Conservation (phyloP, 2,797 vertebrate genomes). For the Amblyopsis hoosieri region DNA sequence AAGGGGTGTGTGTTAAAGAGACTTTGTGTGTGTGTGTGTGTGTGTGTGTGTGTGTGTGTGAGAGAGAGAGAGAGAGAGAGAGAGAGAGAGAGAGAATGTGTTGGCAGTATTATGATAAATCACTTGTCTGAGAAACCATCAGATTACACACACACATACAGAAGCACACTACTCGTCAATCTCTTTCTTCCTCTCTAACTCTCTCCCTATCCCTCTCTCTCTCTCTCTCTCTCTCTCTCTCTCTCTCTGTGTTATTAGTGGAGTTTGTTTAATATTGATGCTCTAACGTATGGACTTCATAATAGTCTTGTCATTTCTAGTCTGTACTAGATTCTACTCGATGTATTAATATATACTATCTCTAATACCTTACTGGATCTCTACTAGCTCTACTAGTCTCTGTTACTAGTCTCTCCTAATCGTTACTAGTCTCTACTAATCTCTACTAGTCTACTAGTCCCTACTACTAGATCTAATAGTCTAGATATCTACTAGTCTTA, state of each 20-base stretch:
- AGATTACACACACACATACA: constrained; percentile 46
- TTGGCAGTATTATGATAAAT: constrained; percentile 61
- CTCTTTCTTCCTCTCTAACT: neutral
- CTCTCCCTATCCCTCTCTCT: neutral
- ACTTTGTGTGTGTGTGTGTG: neutral
- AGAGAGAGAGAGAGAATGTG: constrained; percentile 39
- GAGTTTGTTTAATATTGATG: constrained; percentile 56
- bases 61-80: constrained; percentile 14
- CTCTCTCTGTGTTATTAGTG: constrained; percentile 42
- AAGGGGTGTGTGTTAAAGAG: too few species aligned
- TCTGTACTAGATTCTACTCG: too few species aligned
- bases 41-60: constrained; percentile 10
- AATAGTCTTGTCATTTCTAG: neutral
- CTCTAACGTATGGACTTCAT: constrained; percentile 22
- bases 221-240: constrained; percentile 1
- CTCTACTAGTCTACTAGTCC: too few species aligned
- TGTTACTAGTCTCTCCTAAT: too few species aligned
- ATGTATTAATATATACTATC: too few species aligned
- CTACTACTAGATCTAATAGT: too few species aligned
- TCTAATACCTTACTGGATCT: too few species aligned
- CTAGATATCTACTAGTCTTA: too few species aligned
- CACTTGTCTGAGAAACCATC: constrained; percentile 59
- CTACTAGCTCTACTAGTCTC: too few species aligned
- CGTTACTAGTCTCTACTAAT: too few species aligned
- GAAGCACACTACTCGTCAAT: constrained; percentile 8